Base-by-base conservation (phyloP, 2,113 vertebrate species). In the Engraulis encrasicolus region DNA sequence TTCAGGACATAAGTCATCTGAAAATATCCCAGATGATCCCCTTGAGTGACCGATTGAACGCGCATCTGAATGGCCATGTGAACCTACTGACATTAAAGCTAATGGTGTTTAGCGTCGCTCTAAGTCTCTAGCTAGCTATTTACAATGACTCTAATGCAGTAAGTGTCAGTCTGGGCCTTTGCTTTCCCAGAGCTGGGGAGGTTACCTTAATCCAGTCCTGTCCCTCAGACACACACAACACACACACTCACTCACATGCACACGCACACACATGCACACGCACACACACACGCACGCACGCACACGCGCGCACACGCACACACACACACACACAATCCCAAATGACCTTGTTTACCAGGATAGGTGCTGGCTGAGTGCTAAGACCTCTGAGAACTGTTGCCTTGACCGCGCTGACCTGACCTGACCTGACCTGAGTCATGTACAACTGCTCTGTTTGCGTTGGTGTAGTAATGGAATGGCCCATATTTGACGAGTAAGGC, bases 11-110 rank as follows among this genome's bases (percentile, higher is more conserved):
- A 74, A 36, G 31, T 74, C 66, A 31, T 74, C 66, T 74, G 66
- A 74, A 74, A 74, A 74, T 74, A 74, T 74, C 66, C 12, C 66
- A 2, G 66, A 27, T 34, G 66, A 74, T 74, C 66, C 66, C 66
- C 17, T 74, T 74, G 31, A 74, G 27, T 31, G 66, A 34, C 66
- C 18, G 23, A 36, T 74, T 74, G 66, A 34, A 74, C 27, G 12
- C 34, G 66, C 66, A 74, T 74, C 31, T 74, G 58, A 66, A 31
- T 31, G 11, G 12, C 27, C 58, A 66, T 11, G 58, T 66, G 54
- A 58, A 6, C 54, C 6, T 58, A 58, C n/a, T 66, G 58, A 27
- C 23, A 66, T 66, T 66, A 52, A 3, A 27, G 58, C 58, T 66
- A 66, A 74, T 34, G 15, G 66, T 74, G 17, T 45, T 45, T 9